A percentile compares a stretch with the other conserved stretches of the same genome.
Conservation (phyloP, 2,113 vertebrate genomes). For the Machaerirhynchus nigripectus region DNA sequence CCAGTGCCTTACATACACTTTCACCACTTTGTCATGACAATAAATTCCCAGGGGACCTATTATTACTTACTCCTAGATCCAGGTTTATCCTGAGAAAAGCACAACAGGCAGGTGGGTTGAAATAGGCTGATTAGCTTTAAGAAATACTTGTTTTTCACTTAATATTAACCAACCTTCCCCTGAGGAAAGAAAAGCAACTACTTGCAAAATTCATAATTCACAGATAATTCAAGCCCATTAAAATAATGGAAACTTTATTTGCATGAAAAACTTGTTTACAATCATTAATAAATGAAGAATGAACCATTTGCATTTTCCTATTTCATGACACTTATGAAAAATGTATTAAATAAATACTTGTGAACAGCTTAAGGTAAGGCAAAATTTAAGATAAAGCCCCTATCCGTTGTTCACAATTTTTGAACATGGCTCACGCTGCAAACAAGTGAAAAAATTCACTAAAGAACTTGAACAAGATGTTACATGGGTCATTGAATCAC, state of each 20-base stretch:
- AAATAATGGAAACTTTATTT: slow-evolving; percentile 85
- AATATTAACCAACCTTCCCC: neutral
- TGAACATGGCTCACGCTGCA: slow-evolving; percentile 70
- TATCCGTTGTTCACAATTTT: slow-evolving; percentile 61
- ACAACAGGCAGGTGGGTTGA: neutral
- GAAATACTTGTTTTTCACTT: neutral
- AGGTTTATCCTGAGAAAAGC: neutral
- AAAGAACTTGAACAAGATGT: slow-evolving; percentile 52
- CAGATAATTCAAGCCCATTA: slow-evolving; percentile 39
- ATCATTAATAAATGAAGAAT: slow-evolving; percentile 78
- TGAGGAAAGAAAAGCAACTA: neutral
- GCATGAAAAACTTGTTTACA: slow-evolving; percentile 84
- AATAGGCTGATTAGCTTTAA: neutral
- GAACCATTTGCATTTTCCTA: slow-evolving; percentile 74
- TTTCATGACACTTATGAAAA: slow-evolving; percentile 73
- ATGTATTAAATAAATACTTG: slow-evolving; percentile 81
- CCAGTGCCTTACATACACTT: neutral
- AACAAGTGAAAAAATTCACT: slow-evolving; percentile 71
- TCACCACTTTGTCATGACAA: accelerated
- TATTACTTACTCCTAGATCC: neutral
- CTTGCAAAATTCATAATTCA: neutral
- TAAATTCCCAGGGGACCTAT: neutral
- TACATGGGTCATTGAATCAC: slow-evolving; percentile 54
- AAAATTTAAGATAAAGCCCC: slow-evolving; percentile 74
- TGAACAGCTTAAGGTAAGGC: slow-evolving; percentile 81